These are phyloP conservation scores for Philopotamus ludificatus DNA, from an alignment of 1,140 invertebrate species.

Conservation along the genomic window DNA sequence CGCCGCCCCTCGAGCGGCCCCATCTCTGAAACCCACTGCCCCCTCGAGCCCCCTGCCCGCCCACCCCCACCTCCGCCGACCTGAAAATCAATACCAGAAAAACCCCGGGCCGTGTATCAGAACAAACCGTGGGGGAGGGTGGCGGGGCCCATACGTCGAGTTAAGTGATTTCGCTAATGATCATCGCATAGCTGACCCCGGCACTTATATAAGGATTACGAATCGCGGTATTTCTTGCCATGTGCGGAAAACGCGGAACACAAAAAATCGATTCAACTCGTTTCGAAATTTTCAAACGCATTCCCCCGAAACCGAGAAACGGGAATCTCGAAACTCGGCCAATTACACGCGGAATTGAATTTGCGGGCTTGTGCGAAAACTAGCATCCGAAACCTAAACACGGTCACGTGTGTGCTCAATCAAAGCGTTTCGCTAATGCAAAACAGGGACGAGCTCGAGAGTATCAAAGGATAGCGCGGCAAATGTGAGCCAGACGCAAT, in stretches of 20 bases:
- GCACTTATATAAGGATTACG: no score
- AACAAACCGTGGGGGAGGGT: background rate
- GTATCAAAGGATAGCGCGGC: slow-evolving; percentile 11
- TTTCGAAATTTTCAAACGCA: no score
- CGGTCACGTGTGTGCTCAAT: background rate
- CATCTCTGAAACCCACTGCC: no score
- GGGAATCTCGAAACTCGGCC: no score
- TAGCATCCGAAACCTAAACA: no score
- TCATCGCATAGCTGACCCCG: no score
- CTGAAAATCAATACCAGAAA: slow-evolving; percentile 23
- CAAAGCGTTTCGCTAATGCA: background rate
- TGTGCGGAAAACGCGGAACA: no score
- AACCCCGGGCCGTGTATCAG: slow-evolving; percentile 14
- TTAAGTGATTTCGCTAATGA: slow-evolving; percentile 24
- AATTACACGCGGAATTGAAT: no score
- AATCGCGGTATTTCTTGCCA: no score
- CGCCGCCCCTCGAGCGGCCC: no score
- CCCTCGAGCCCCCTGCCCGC: background rate
- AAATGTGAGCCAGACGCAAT: background rate
- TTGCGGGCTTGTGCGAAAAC: no score
- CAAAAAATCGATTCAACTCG: no score
- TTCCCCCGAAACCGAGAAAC: background rate
- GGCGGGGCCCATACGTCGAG: slow-evolving; percentile 6
- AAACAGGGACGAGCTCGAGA: background rate
- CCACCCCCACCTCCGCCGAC: background rate